Conservation (phyloP, 2,797 vertebrate genomes). For the Myotis findleyi region DNA sequence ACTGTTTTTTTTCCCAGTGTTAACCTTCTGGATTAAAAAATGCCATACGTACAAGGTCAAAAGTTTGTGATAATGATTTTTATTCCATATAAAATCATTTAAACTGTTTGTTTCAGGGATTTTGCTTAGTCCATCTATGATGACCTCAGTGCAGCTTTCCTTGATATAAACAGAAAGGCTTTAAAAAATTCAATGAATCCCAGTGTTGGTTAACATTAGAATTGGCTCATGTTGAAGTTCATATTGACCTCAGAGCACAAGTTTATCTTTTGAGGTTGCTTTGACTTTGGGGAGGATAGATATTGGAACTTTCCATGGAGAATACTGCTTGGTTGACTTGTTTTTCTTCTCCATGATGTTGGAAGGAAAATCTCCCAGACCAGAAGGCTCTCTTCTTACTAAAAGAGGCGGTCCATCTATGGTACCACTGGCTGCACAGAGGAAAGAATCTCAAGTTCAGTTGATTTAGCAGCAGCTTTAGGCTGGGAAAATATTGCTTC, state of each 20-base stretch:
- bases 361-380: constrained; percentile 44
- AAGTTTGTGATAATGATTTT: constrained; percentile 52
- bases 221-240: constrained; percentile 38
- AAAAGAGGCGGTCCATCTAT: neutral
- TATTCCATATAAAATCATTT: constrained; percentile 11
- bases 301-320: constrained; percentile 65
- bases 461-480: neutral
- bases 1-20: neutral
- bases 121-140: constrained; percentile 34
- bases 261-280: constrained; percentile 74
- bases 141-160: constrained; percentile 60
- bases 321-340: constrained; percentile 54
- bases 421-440: neutral
- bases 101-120: constrained; percentile 50
- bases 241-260: constrained; percentile 49
- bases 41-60: neutral
- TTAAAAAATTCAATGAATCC: constrained; percentile 42
- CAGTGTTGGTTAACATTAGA: constrained; percentile 40
- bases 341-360: constrained; percentile 61
- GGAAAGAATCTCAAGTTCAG: neutral
- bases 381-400: neutral
- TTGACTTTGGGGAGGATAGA: constrained; percentile 61
- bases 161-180: constrained; percentile 69
- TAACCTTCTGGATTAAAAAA: constrained; percentile 38
- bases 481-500: neutral